phyloP scores from a whole-genome alignment of 2,113 vertebrate genomes.

The Rhinolophus ferrumequinum region DNA sequence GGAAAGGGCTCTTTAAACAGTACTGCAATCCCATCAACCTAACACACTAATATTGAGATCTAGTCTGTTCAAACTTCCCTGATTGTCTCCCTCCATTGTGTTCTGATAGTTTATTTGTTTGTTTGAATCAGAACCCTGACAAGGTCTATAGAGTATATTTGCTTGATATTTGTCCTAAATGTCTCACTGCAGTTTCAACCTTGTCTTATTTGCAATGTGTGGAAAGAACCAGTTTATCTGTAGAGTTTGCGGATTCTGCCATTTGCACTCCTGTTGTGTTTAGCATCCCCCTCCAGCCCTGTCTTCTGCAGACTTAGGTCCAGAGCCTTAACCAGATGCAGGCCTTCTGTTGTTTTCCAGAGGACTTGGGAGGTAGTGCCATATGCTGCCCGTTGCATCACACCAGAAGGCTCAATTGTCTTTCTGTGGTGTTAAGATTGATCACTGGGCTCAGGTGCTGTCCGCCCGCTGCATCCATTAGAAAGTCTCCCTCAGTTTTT shows the following conservation, averaged over 20 bases:
- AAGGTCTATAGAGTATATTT: no score
- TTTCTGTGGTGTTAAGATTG: neutral
- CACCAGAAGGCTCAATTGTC: neutral
- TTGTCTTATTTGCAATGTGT: neutral
- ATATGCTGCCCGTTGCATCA: neutral
- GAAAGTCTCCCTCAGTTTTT: neutral
- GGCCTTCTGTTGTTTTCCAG: neutral
- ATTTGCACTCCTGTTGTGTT: neutral
- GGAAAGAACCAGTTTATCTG: neutral
- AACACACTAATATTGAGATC: neutral
- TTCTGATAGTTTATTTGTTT: neutral
- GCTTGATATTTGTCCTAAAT: neutral
- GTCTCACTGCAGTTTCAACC: neutral
- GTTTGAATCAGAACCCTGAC: neutral
- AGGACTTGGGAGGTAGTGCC: neutral
- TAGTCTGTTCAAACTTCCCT: neutral
- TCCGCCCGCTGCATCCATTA: no score
- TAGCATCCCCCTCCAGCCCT: neutral
- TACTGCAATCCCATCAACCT: no score
- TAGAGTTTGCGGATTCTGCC: neutral
- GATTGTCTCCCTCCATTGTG: neutral
- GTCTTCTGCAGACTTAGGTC: neutral
- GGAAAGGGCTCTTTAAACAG: neutral
- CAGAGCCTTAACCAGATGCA: neutral
- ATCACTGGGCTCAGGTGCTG: neutral